phyloP scores from a whole-genome alignment of 2,113 vertebrate genomes.

The human region DNA sequence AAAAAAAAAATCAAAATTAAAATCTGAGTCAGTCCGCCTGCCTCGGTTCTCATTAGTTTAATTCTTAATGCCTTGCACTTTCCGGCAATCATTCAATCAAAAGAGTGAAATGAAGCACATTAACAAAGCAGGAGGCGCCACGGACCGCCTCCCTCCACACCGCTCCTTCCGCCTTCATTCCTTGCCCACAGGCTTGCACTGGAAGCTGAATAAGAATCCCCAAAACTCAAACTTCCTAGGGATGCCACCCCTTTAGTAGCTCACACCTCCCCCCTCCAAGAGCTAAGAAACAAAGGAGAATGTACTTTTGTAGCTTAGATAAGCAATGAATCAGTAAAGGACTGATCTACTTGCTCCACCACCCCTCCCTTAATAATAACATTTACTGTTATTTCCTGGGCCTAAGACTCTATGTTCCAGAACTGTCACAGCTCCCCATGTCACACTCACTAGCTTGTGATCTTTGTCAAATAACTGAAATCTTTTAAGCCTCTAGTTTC shows the following conservation, averaged over 20 bases:
- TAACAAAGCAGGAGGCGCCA: background rate
- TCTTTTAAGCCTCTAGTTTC: background rate
- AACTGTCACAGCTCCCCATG: too few relatives aligned
- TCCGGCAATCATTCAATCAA: background rate
- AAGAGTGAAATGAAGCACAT: background rate
- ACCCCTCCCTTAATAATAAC: background rate
- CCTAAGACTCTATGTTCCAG: background rate
- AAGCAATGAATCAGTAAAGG: fast-evolving
- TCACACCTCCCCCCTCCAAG: background rate
- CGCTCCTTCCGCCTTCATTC: background rate
- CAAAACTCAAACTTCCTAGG: too few relatives aligned
- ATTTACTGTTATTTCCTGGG: background rate
- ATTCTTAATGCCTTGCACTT: background rate
- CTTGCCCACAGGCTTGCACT: background rate
- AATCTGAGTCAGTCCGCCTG: background rate
- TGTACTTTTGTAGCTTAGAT: too few relatives aligned
- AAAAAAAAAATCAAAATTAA: background rate
- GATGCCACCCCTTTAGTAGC: too few relatives aligned
- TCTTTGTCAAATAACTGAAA: background rate
- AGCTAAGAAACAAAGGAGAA: background rate
- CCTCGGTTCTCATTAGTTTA: background rate
- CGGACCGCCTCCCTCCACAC: background rate
- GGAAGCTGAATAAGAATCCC: background rate
- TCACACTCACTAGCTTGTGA: background rate
- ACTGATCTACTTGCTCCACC: fast-evolving